Evolutionary conservation across 2,797 vertebrate genomes (phyloP), one percentile per base, ranked within the genome.

Genomic region (Antennarius maculatus): DNA sequence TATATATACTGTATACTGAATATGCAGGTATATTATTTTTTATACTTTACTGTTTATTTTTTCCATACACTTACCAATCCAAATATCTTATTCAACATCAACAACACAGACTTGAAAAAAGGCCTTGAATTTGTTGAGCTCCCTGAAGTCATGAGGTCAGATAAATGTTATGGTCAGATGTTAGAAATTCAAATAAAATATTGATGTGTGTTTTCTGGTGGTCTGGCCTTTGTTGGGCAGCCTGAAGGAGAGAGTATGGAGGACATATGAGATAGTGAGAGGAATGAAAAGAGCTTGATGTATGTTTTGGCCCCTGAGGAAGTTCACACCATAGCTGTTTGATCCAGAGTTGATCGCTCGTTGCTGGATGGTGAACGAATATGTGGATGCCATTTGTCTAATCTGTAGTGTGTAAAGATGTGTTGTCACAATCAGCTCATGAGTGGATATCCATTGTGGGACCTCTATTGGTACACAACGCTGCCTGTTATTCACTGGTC

Each of bases 31-130:
- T 23, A 23, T 34, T 34, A 34, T 6, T 34, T 95, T 96, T 96
- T 97, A 95, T 96, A 95, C 93, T 61, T 58, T 45, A 64, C 49
- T 79, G 62, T 63, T 81, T 71, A 59, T 66, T 64, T 39, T 39
- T 8, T 78, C 76, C 92, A 91, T 92, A 92, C 94, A 92, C 93
- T 94, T 93, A 66, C 93, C 93, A 62, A 93, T 91, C 92, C 94
- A 96, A 95, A 98, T 96, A 96, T 95, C 94, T 97, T 97, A 96
- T 98, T 98, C 96, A 96, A 97, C 98, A 97, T 92, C 91, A 93
- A 89, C 93, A 96, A 95, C 95, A 95, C 88, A 91, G 95, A 95
- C 96, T 93, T 92, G 94, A 95, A 97, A 97, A 96, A 97, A 97
- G 95, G 95, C 95, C 93, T 95, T 95, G 95, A 96, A 96, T 98